Evolutionary conservation across 2,113 vertebrate genomes (phyloP), one percentile per base, ranked within the genome.

Genomic region (Mormyrus lacerda): DNA sequence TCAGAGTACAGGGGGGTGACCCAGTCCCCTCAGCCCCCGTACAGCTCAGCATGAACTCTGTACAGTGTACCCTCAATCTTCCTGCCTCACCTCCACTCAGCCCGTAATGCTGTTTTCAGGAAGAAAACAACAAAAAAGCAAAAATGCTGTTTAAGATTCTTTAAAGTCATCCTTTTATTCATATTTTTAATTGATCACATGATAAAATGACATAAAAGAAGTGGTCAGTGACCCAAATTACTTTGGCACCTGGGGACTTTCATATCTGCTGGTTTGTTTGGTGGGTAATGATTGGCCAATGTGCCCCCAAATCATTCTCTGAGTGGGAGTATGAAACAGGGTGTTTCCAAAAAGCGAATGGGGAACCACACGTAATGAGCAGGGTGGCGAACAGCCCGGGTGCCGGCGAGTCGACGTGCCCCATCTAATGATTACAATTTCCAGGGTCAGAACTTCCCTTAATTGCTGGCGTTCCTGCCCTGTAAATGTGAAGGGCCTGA

Each of bases 341-440:
- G 88, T 88, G 65, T 88, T 88, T 88, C 88, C 88, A 47, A 88
- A 35, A 55, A 8, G 17, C 15, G 11, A 79, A 51, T 19, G 88
- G 88, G 88, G 69, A 88, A 88, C 31, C 88, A 88, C 88, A 88
- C 45, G 51, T 73, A 48, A 51, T 69, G 50, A 51, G 31, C 82
- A 47, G 47, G 2, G 4, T 21, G 8, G 45, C 9, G 82, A 45
- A 39, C 87, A 79, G 45, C n/a, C 82, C 88, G 53, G 88, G 88
- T 51, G 88, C 69, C n/a, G n/a, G 9, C 8, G n/a, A 27, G 21
- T 48, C 47, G 31, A 48, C 35, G 45, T 82, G 82, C 69, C 88
- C 88, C 69, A 51, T 39, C 10, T 61, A 61, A 61, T 61, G 24
- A 61, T 61, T 61, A 9, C 24, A n/a, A 9, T 61, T 61, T 61